Conservation (phyloP, 2,113 vertebrate genomes). For the Pseudopodoces humilis region DNA sequence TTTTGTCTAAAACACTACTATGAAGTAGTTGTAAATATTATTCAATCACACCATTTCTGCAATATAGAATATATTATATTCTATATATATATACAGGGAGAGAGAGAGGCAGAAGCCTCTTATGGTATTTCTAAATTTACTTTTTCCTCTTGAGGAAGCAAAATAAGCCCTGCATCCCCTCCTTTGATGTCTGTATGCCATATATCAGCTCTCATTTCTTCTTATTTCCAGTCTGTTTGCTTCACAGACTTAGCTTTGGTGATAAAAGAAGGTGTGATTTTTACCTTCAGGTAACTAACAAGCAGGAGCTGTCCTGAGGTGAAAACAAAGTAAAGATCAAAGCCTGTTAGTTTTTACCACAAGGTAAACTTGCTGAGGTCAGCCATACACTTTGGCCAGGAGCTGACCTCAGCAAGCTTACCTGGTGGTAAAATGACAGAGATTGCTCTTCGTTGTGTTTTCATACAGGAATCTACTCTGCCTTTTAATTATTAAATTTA, state of each 20-base stretch:
- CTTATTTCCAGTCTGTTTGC: neutral
- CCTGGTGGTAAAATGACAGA: constrained; percentile 5
- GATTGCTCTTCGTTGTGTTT: neutral
- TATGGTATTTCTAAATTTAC: neutral
- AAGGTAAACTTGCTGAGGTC: constrained; percentile 14
- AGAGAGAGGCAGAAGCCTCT: no score
- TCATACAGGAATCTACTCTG: neutral
- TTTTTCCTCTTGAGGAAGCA: neutral
- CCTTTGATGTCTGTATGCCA: neutral
- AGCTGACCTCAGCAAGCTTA: constrained; percentile 16
- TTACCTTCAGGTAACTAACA: constrained; percentile 30
- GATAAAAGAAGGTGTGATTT: constrained; percentile 44
- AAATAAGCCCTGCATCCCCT: neutral
- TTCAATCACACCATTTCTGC: neutral
- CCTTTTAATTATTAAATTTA: neutral
- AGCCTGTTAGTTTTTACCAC: constrained; percentile 6
- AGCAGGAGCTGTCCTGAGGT: constrained; percentile 8
- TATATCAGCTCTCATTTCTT: neutral
- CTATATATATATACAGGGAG: no score
- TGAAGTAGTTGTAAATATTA: neutral
- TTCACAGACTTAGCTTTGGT: constrained; percentile 1
- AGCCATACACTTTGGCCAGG: neutral
- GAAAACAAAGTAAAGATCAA: constrained; percentile 47
- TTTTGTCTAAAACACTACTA: neutral
- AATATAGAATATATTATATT: neutral